These are phyloP conservation scores for Xiphydria camelus DNA, from an alignment of 2,888 invertebrate species.

Conservation along the genomic window DNA sequence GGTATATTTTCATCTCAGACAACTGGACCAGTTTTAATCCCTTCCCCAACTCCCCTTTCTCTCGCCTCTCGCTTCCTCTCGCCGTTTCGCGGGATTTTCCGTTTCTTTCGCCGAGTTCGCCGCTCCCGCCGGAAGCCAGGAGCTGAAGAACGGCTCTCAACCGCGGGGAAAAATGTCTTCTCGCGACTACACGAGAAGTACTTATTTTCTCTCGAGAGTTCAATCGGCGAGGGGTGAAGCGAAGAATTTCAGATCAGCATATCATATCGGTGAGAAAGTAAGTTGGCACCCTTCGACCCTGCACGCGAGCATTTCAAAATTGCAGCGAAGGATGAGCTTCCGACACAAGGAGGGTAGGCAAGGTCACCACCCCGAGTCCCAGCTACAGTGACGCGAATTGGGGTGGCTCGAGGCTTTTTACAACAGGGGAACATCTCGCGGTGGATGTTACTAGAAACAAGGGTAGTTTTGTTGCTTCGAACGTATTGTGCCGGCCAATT, in stretches of 20 bases:
- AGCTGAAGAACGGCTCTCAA: too few relatives aligned
- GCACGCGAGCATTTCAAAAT: too few relatives aligned
- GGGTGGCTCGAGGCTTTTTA: slow-evolving; percentile 14
- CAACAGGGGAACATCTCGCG: slow-evolving; percentile 7
- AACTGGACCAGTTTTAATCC: slow-evolving; percentile 21
- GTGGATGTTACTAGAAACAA: not conserved
- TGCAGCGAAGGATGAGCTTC: too few relatives aligned
- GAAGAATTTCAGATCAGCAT: slow-evolving; percentile 37
- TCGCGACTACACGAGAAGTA: too few relatives aligned
- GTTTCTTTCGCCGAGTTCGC: slow-evolving; percentile 24
- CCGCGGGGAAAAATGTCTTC: too few relatives aligned
- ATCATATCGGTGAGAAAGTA: slow-evolving; percentile 33
- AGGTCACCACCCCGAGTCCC: not conserved
- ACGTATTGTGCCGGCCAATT: too few relatives aligned
- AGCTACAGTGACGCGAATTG: not conserved
- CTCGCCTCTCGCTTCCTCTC: not conserved
- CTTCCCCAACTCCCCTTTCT: slow-evolving; percentile 4
- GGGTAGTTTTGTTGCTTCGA: slow-evolving; percentile 1
- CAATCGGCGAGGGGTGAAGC: slow-evolving; percentile 30
- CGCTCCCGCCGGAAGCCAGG: not conserved
- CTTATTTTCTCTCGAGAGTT: too few relatives aligned
- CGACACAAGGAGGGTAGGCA: not conserved
- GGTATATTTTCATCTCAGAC: slow-evolving; percentile 20
- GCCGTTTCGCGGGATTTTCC: slow-evolving; percentile 10
- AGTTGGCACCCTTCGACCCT: slow-evolving; percentile 1